These are phyloP conservation scores for Sialia sialis DNA, from an alignment of 2,113 vertebrate genomes.

Conservation along the genomic window DNA sequence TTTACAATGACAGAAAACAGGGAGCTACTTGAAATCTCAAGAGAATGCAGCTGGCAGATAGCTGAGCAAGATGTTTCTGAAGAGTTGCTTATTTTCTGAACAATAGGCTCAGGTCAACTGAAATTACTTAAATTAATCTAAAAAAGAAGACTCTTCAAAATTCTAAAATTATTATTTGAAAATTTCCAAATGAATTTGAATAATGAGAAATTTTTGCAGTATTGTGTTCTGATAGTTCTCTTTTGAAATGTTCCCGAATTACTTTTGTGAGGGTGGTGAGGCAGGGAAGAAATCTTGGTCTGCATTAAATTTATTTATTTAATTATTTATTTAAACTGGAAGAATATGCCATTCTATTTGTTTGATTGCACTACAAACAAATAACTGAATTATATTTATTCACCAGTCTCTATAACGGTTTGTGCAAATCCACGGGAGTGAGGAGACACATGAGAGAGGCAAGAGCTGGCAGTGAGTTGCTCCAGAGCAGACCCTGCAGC, in stretches of 20 bases:
- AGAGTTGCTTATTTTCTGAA: not conserved
- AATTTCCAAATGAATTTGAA: not conserved
- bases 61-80: conserved; percentile 9
- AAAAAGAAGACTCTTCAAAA: not conserved
- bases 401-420: not conserved
- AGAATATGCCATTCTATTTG: not conserved
- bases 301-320: not conserved
- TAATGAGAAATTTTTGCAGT: not conserved
- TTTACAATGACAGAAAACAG: not conserved
- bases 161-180: not conserved
- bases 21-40: not conserved
- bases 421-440: not conserved
- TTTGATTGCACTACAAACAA: not conserved
- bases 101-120: not conserved
- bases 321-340: not conserved
- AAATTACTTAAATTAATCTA: not conserved
- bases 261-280: not conserved
- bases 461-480: not conserved
- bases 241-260: not conserved
- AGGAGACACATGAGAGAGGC: not conserved
- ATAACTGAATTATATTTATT: not conserved
- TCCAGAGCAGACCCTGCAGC: not conserved
- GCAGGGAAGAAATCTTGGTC: not conserved
- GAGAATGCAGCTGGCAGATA: conserved; percentile 2
- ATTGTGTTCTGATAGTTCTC: not conserved